Percentiles rank a stretch among this genome's conserved stretches.
Conservation (phyloP, 2,113 vertebrate genomes). For the Cyanoramphus novaezelandiae region DNA sequence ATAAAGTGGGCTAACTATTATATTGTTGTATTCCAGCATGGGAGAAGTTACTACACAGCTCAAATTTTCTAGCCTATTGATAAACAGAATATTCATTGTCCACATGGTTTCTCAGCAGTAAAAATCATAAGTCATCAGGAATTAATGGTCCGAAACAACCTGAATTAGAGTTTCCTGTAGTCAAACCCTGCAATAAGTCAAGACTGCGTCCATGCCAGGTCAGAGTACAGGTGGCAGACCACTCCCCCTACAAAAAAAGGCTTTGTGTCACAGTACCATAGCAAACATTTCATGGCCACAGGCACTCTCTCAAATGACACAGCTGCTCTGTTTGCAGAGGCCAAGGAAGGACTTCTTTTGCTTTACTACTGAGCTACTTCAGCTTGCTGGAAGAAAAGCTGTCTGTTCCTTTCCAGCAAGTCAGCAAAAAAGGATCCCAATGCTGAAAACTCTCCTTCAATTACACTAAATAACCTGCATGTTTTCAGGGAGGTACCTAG, state of each 20-base stretch:
- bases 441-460: background rate
- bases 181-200: background rate
- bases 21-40: background rate
- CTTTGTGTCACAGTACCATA: background rate
- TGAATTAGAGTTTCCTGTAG: background rate
- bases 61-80: background rate
- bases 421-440: background rate
- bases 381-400: background rate
- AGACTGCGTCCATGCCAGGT: background rate
- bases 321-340: background rate
- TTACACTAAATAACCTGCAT: background rate
- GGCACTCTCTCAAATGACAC: background rate
- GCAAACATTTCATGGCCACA: background rate
- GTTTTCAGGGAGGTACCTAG: background rate
- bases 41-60: background rate
- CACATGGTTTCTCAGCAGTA: background rate
- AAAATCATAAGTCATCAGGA: background rate
- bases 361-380: background rate
- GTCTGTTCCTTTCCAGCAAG: background rate
- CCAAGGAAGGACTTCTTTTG: background rate
- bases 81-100: background rate
- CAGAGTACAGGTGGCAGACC: background rate
- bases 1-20: background rate
- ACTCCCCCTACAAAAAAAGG: background rate
- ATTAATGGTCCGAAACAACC: accelerated